phyloP scores from a whole-genome alignment of 2,797 vertebrate genomes.

The Erethizon dorsatum region DNA sequence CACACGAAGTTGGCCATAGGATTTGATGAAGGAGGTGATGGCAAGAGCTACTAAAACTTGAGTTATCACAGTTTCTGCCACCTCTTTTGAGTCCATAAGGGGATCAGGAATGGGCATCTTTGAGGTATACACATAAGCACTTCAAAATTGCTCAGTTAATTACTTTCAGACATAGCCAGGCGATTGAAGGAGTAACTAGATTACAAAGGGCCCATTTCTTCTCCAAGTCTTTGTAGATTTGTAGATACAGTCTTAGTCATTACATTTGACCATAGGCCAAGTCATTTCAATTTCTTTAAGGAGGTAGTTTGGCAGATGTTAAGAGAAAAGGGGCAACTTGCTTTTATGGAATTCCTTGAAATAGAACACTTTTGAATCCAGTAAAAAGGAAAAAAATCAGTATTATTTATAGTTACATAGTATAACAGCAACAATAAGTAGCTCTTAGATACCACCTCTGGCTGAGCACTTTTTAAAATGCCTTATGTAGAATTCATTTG shows the following conservation, averaged over 20 bases:
- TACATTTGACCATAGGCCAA: slow-evolving; percentile 23
- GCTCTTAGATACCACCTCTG: neutral
- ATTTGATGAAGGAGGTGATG: neutral
- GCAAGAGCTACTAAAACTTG: neutral
- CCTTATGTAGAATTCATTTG: neutral
- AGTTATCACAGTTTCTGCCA: neutral
- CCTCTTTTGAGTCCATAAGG: neutral
- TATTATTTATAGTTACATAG: neutral
- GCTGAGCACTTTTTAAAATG: neutral
- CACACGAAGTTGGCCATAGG: neutral
- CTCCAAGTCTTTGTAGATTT: slow-evolving; percentile 26
- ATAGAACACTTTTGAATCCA: slow-evolving; percentile 32
- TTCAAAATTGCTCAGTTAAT: neutral
- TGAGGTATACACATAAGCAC: neutral
- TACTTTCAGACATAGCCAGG: neutral
- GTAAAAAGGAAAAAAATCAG: neutral
- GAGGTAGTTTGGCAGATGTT: slow-evolving; percentile 59
- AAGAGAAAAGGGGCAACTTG: neutral
- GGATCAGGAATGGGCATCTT: neutral
- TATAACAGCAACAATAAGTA: neutral
- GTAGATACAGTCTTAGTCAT: neutral
- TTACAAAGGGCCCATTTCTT: neutral
- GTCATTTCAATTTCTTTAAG: slow-evolving; percentile 60
- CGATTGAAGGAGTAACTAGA: neutral
- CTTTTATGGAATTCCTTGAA: slow-evolving; percentile 60